Base-by-base conservation (phyloP, 2,888 invertebrate genomes). In the Caenorhabditis sulstoni region DNA sequence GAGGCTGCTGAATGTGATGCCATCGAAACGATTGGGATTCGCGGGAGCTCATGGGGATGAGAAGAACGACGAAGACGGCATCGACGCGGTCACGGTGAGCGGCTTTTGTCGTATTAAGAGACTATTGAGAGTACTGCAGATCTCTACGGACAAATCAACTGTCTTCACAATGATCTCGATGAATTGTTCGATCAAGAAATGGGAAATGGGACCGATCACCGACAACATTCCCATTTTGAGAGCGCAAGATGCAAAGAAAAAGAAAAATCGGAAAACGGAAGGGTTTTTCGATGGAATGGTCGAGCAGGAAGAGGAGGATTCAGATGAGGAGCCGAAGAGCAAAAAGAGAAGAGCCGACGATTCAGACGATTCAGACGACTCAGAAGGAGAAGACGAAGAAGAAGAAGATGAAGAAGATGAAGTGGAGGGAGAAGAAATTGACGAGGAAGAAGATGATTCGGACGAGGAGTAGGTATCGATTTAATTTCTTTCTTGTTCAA, bases 1-100 rank as follows among this genome's bases (percentile, higher is more conserved):
- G 37, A 71, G 79, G 47, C 50, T 87, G 29, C 58, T 85, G 62
- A 84, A 88, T 77, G 84, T 86, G 23, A 82, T 83, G 75, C 88
- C 88, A 22, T 85, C 82, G 57, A 85, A 86, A 41, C 59, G 83
- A 22, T 70, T 88, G 11, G 85, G 85, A 41, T 55, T 58, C 20
- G 78, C 74, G 0, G 82, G 70, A 39, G 71, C 23, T 37, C 85
- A 85, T 52, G 84, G 85, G 11, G 83, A 81, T 20, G 82, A 76
- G 64, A 76, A 76, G 47, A 61, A 62, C 53, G 55, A 58, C 8
- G 74, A 76, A 23, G 81, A 81, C 65, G 81, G 84, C n/a, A 75
- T 84, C 37, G 84, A 84, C 53, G 45, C 55, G 16, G 53, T 82
- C 18, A 73, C 73, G 47, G 81, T 82, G 37, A 44, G 62, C n/a